Conservation (phyloP, 2,797 vertebrate species). For the Melopsittacus undulatus region DNA sequence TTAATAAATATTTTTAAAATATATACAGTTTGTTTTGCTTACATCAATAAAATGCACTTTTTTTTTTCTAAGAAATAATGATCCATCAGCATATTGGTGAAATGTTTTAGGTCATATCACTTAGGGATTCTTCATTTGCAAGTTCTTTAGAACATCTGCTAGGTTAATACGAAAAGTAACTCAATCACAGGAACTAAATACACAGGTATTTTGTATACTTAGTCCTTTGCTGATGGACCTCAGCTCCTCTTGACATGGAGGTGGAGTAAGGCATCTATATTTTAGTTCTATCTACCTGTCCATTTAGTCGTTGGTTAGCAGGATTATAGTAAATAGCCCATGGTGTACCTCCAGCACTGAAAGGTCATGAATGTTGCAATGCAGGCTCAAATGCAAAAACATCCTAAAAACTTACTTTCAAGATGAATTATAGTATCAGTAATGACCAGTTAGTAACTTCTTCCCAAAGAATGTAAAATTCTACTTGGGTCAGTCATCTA, state of each 20-base stretch:
- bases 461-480: not conserved
- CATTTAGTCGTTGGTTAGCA: rapidly evolving
- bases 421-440: not conserved
- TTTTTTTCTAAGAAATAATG: not conserved
- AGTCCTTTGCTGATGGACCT: not conserved
- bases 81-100: not conserved
- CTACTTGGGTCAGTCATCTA: not conserved
- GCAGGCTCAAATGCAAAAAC: not conserved
- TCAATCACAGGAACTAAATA: not conserved
- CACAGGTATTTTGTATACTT: not conserved
- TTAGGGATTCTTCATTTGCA: not conserved
- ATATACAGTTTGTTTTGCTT: conserved; percentile 7
- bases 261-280: not conserved
- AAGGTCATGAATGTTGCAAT: not conserved
- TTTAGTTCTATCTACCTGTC: not conserved
- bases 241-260: rapidly evolving
- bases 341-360: not conserved
- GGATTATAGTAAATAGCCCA: not conserved
- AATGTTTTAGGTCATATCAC: not conserved
- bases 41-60: not conserved
- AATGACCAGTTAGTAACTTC: not conserved
- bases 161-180: not conserved
- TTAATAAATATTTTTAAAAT: conserved; percentile 49
- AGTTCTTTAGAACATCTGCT: not conserved
- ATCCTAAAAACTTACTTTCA: not conserved